Percentiles rank a stretch among this genome's conserved stretches.
Conservation (phyloP, 2,113 vertebrate genomes). For the Bos indicus region DNA sequence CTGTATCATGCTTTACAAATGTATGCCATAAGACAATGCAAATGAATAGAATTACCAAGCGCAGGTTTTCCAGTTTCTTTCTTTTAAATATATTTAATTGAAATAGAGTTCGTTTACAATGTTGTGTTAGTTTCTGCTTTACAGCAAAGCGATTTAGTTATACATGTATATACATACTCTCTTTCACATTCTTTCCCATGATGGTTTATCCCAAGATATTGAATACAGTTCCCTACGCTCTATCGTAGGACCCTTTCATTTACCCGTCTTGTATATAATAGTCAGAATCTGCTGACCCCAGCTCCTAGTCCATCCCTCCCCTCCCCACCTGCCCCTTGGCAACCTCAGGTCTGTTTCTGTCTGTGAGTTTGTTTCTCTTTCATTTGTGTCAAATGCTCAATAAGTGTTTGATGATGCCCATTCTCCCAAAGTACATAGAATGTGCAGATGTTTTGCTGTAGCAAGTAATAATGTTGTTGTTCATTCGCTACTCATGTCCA, state of each 20-base stretch:
- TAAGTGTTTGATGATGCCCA: background rate
- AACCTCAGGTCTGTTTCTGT: background rate
- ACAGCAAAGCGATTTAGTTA: background rate
- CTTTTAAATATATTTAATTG: background rate
- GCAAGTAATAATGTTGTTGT: background rate
- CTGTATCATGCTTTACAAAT: background rate
- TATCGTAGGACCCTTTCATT: accelerated
- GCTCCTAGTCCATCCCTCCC: background rate
- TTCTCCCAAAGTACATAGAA: background rate
- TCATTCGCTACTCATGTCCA: accelerated
- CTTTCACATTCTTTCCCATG: background rate
- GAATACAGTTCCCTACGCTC: too few species aligned
- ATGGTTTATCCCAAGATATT: background rate
- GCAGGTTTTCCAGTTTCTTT: background rate
- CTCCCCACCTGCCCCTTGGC: background rate
- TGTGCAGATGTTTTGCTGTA: background rate
- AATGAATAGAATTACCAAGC: background rate
- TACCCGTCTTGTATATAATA: accelerated
- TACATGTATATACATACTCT: background rate
- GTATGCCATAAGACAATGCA: background rate
- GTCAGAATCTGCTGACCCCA: background rate
- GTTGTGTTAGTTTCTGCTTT: background rate
- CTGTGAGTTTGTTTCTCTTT: background rate
- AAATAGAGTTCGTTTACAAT: background rate
- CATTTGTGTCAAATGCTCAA: background rate